Evolutionary conservation across 2,888 invertebrate species (phyloP), one percentile per base, ranked within the genome.

Genomic region (Gandaritis pyraliata): DNA sequence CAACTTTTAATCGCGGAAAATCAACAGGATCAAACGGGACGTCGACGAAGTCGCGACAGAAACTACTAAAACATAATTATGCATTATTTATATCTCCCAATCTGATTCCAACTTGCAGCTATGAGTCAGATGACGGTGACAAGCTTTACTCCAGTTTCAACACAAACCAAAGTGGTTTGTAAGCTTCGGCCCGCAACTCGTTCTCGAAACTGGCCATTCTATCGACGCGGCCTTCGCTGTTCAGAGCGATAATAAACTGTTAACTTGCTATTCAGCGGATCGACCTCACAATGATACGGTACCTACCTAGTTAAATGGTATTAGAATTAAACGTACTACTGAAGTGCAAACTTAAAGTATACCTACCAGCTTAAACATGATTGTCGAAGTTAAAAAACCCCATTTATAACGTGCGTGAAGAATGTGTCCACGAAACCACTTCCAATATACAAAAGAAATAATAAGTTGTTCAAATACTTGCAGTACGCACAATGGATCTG

Each of bases 141-240:
- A 23, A 29, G 29, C 23, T 13, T 30, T 30, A 30, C 2, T 30
- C 11, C 15, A 49, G 48, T 49, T 49, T 49, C 33, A 49, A 49
- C 36, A 49, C 15, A 49, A 49, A 33, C 48, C 48, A 49, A n/a
- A n/a, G n/a, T n/a, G n/a, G 33, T 49, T 49, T 15, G n/a, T n/a
- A n/a, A 49, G 13, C 33, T 33, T 33, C 36, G 11, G 16, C 33
- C 33, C 33, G 13, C 33, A 49, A 33, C 15, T 49, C 30, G 48
- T 13, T 48, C 30, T 16, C 33, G 11, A 30, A 33, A 49, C 13
- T 13, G 30, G 13, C 48, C 48, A 33, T 49, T 49, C 48, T 15
- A 36, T 7, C 15, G 30, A 12, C 18, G 46, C 46, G 46, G 23
- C 46, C 46, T 46, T 46, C 46, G 7, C 23, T 46, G 33, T 33